Percentiles rank a stretch among this genome's conserved stretches.
phyloP scores from a whole-genome alignment of 53 echinoderm and acorn worm genomes.

The Patiria pectinifera region DNA sequence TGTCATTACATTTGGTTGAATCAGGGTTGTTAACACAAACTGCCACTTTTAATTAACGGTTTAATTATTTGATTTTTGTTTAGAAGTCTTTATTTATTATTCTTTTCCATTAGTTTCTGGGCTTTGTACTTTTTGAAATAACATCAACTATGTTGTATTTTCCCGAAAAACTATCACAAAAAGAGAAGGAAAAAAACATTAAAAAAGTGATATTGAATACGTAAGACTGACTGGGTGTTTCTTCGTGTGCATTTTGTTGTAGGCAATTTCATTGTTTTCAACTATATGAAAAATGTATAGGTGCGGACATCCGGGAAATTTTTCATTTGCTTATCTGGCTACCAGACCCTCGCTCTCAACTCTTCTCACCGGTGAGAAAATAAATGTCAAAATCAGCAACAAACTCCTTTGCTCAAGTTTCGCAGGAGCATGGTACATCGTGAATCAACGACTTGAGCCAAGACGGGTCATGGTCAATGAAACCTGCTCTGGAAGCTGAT shows the following conservation, averaged over 20 bases:
- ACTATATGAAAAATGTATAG: too few species aligned
- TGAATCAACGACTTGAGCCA: not conserved
- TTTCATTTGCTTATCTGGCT: too few species aligned
- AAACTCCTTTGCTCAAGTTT: not conserved
- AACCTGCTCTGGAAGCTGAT: too few species aligned
- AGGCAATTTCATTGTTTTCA: too few species aligned
- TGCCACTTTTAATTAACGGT: conserved; percentile 46
- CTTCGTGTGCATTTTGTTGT: not conserved
- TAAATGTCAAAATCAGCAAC: not conserved
- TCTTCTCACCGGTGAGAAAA: not conserved
- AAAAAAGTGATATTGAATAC: conserved; percentile 52
- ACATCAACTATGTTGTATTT: conserved; percentile 59
- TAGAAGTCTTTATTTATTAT: conserved; percentile 31
- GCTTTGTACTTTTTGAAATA: conserved; percentile 56
- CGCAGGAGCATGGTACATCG: too few species aligned
- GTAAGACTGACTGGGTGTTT: not conserved
- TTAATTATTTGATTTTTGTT: conserved; percentile 7
- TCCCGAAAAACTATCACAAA: conserved; percentile 42
- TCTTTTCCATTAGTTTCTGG: conserved; percentile 60
- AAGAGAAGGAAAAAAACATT: not conserved
- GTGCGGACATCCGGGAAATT: too few species aligned
- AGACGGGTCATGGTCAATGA: not conserved
- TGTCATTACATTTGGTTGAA: conserved; percentile 23
- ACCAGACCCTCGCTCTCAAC: not conserved
- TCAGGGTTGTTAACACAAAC: conserved; percentile 58